Evolutionary conservation across 2,888 invertebrate species (phyloP).

Genomic region (Odontocolon sp.): DNA sequence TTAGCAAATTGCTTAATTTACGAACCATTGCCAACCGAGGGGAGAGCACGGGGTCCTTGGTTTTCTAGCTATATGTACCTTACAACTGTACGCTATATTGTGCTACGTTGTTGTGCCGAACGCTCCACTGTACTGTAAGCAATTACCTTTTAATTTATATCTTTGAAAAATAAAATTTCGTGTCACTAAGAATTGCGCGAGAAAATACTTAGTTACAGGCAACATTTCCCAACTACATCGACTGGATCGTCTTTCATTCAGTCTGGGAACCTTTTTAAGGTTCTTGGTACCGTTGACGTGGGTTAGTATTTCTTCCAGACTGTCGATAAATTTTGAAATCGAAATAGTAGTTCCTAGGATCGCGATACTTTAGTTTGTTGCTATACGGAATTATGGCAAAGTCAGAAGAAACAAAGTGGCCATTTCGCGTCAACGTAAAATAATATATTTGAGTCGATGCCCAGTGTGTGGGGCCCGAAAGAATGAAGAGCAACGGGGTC

Average conservation of each 20-base stretch:
- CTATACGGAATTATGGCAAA: constrained; percentile 30
- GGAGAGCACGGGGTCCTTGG: not conserved
- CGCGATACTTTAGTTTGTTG: constrained; percentile 27
- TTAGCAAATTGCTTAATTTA: constrained; percentile 81
- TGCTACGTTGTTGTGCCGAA: not conserved
- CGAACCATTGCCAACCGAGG: constrained; percentile 66
- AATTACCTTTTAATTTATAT: constrained; percentile 42
- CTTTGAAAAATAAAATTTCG: constrained; percentile 17
- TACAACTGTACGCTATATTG: constrained; percentile 4
- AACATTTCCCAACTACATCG: not conserved
- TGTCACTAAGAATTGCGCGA: constrained; percentile 3
- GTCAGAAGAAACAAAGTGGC: constrained; percentile 69
- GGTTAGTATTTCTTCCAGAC: not conserved
- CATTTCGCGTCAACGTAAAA: constrained; percentile 69
- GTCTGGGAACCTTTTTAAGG: not conserved
- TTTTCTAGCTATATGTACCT: not conserved
- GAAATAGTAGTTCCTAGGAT: constrained; percentile 44
- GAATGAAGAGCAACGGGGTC: constrained; percentile 69
- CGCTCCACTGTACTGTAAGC: not conserved
- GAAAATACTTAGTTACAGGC: not conserved
- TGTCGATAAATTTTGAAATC: constrained; percentile 46
- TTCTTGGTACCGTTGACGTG: no score
- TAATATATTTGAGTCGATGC: constrained; percentile 71
- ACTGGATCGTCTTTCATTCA: constrained; percentile 6
- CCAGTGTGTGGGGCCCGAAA: constrained; percentile 68